Evolutionary conservation across 2,113 vertebrate genomes (phyloP), one percentile per base, ranked within the genome.

Genomic region (Eurypyga helias): DNA sequence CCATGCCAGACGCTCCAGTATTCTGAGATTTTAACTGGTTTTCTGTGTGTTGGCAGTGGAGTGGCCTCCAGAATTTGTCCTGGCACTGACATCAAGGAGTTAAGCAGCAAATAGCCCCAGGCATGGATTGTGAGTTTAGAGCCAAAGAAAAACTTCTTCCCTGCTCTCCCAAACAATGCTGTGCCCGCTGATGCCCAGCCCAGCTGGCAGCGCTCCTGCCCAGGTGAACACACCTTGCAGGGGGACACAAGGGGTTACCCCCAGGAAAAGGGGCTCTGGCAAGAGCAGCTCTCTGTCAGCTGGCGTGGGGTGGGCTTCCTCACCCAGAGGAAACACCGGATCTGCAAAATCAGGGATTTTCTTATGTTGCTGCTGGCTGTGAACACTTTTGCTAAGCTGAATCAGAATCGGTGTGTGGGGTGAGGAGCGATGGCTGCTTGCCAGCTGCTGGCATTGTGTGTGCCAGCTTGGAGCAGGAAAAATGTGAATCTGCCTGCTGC

Each of bases 1-100:
- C 52, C 6, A 0, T 0, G 2, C 5, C 4, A 8, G 41, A 3
- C 17, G 28, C 4, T 10, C 26, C 13, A 6, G 15, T 21, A 1
- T 1, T 31, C 36, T 57, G 36, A 26, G 28, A 0, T 43, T 70
- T 45, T 10, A 10, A 13, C 26, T 28, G 13, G 1, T 52, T 13
- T 64, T 58, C 28, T 19, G 0, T 3, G 9, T 8, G 5, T 18
- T 51, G 3, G 62, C 28, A 51, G 49, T 0, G 7, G 38, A 62
- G 61, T 28, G 85, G 6, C 65, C 17, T 75, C 60, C 16, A 3
- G 69, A 2, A 2, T 25, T 64, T 48, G 48, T 9, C 24, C 24
- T 6, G 72, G 10, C 28, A 2, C 23, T 19, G 76, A 2, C 83
- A 51, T 13, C 41, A 15, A 24, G 0, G 88, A 61, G 58, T 93